phyloP scores from a whole-genome alignment of 2,888 invertebrate species.

The Volucella inflata region DNA sequence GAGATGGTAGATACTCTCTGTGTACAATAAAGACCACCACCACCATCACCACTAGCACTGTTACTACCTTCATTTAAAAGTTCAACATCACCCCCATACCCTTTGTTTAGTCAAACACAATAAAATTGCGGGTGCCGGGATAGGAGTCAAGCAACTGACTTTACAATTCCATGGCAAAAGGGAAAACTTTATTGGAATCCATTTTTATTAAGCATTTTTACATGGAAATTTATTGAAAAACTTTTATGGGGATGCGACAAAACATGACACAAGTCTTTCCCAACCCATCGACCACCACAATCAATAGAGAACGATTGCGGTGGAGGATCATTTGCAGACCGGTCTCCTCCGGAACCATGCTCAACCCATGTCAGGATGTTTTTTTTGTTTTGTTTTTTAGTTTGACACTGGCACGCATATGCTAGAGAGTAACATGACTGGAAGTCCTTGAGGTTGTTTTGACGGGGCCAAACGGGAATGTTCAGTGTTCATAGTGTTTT shows the following conservation, averaged over 20 bases:
- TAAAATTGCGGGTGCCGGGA: conserved; percentile 33
- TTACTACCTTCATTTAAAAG: too few relatives aligned
- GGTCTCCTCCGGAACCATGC: not conserved
- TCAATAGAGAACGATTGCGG: conserved; percentile 64
- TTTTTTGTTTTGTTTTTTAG: conserved; percentile 55
- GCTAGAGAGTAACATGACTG: conserved; percentile 51
- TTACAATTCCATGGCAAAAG: conserved; percentile 55
- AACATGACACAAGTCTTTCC: conserved; percentile 61
- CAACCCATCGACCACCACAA: conserved; percentile 10
- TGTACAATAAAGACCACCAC: conserved; percentile 42
- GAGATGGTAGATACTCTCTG: conserved; percentile 44
- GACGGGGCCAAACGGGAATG: not conserved
- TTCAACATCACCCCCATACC: too few relatives aligned
- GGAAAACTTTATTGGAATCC: conserved; percentile 71
- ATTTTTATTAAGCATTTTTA: conserved; percentile 73
- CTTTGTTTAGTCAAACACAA: conserved; percentile 42
- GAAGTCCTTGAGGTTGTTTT: conserved; percentile 61
- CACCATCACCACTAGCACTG: not conserved
- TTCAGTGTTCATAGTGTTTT: conserved; percentile 55
- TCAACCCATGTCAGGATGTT: conserved; percentile 58
- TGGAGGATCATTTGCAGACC: conserved; percentile 47
- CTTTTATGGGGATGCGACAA: conserved; percentile 72
- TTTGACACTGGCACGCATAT: conserved; percentile 63
- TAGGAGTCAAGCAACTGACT: conserved; percentile 12
- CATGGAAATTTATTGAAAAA: conserved; percentile 75